Evolutionary conservation across 2,888 invertebrate genomes (phyloP).

Genomic region (Caenorhabditis becei): DNA sequence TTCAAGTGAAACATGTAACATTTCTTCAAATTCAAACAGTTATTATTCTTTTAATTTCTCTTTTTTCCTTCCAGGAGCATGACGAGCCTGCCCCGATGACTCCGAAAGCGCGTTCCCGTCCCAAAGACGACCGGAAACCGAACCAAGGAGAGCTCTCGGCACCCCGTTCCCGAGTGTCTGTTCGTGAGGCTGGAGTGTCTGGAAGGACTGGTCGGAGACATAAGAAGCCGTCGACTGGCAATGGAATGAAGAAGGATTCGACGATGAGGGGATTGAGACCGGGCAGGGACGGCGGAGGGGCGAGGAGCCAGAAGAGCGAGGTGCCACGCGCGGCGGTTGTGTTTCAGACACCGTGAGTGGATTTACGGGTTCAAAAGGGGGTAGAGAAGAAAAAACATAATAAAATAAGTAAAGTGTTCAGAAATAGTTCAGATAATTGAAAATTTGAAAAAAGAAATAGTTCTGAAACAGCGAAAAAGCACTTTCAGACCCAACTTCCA

Average conservation of each 20-base stretch:
- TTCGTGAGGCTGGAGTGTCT: background rate
- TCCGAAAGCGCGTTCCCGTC: constrained; percentile 20
- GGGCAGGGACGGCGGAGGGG: background rate
- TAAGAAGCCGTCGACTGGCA: constrained; percentile 23
- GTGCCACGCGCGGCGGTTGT: background rate
- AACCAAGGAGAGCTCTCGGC: constrained; percentile 16
- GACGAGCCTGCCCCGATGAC: background rate
- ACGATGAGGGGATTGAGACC: constrained; percentile 11
- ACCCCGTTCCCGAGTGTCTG: background rate
- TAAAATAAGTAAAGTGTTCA: too few species aligned
- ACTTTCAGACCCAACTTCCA: too few species aligned
- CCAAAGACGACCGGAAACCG: constrained; percentile 24
- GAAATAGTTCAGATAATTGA: too few species aligned
- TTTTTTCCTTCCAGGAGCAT: too few species aligned
- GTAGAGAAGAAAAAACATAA: background rate
- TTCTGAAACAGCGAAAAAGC: too few species aligned
- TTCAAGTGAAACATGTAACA: too few species aligned
- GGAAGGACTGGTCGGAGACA: constrained; percentile 5
- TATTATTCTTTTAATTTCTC: too few species aligned
- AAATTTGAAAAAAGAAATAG: too few species aligned
- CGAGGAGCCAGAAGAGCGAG: too few species aligned
- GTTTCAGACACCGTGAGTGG: constrained; percentile 18
- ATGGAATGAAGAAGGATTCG: constrained; percentile 6
- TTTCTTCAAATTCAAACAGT: too few species aligned
- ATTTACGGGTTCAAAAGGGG: background rate